These are phyloP conservation scores for Volucella inflata DNA, from an alignment of 2,888 invertebrate species.

Conservation along the genomic window DNA sequence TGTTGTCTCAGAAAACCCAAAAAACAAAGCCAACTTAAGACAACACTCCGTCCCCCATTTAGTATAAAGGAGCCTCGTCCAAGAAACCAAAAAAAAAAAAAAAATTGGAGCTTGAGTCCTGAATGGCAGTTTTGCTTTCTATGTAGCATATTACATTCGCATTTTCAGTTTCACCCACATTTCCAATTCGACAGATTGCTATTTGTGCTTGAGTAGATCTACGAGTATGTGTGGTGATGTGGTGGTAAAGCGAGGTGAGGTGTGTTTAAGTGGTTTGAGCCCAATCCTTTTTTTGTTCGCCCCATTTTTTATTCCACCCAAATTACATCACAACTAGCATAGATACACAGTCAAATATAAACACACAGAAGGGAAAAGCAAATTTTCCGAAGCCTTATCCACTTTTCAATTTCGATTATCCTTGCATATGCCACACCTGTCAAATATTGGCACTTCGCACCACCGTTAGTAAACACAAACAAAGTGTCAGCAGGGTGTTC, in stretches of 20 bases:
- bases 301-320: background rate
- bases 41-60: too few species aligned
- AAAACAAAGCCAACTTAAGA: background rate
- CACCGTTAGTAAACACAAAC: constrained; percentile 52
- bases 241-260: too few species aligned
- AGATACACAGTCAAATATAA: background rate
- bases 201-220: background rate
- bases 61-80: too few species aligned
- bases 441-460: constrained; percentile 71
- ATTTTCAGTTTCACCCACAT: constrained; percentile 57
- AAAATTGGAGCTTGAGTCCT: background rate
- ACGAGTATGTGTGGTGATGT: too few species aligned
- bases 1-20: constrained; percentile 40
- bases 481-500: constrained; percentile 36
- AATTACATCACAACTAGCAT: constrained; percentile 3
- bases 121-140: constrained; percentile 39
- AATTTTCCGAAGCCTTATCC: constrained; percentile 53
- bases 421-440: constrained; percentile 73
- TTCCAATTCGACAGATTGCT: constrained; percentile 58
- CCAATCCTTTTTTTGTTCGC: constrained; percentile 33
- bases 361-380: background rate
- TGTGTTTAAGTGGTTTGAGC: background rate
- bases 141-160: constrained; percentile 38
- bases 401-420: constrained; percentile 75
- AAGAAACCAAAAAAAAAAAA: constrained; percentile 20